Evolutionary conservation across 2,797 vertebrate genomes (phyloP), one percentile per base, ranked within the genome.

Genomic region (Hemitrygon akajei): DNA sequence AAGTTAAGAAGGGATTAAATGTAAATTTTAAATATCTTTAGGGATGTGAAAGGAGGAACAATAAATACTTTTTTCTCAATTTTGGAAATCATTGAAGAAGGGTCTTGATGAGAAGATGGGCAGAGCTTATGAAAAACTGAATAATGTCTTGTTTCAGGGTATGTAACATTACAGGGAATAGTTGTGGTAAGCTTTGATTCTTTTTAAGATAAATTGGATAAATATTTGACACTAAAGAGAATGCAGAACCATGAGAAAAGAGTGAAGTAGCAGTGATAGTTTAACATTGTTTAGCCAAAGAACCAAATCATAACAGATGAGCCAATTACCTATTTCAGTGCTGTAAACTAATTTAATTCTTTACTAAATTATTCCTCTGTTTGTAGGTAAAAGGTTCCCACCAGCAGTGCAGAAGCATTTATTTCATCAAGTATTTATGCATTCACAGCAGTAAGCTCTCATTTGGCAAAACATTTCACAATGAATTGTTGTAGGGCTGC

Each of bases 361-460:
- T 10, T 82, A 82, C 47, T 82, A 82, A 82, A 82, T 82, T 82
- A 56, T 56, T 82, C 22, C 37, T 25, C 7, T 82, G 40, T 82
- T 20, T 82, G 80, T 27, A 16, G 25, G 40, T 56, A 20, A 82
- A 82, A 82, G 80, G 80, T 82, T 82, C 40, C 80, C 80, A 56
- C 40, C 47, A 82, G 80, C 20, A 2, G 40, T 56, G 80, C 80
- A 82, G 77, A 73, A 80, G 40, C 40, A 82, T 82, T 82, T 22
- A 82, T 82, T 82, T 82, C 40, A 47, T 82, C 80, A 82, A 82
- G 40, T 56, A 47, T 25, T 1, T 56, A 82, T 22, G 7, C 40
- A 25, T 82, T 82, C 80, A 82, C 80, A 56, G 80, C 80, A 77
- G 76, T 77, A 77, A 77, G 76, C 76, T n/a, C 76, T 47, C 40